These are phyloP conservation scores for Agrochola lychnidis DNA, from an alignment of 2,888 invertebrate genomes.

Conservation along the genomic window DNA sequence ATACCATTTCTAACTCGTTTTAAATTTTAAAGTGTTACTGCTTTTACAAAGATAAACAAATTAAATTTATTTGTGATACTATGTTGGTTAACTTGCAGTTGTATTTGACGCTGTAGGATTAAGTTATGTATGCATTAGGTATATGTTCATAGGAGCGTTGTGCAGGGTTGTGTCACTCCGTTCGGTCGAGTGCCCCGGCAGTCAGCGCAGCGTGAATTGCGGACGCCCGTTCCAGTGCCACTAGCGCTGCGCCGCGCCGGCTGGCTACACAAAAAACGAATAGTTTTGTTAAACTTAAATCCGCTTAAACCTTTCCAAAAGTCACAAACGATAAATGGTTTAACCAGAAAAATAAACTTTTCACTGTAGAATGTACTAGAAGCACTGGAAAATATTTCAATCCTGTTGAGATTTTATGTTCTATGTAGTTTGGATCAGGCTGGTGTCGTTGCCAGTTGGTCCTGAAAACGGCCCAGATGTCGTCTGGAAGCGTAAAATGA, in stretches of 20 bases:
- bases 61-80: background rate
- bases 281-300: conserved; percentile 57
- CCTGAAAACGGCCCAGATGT: conserved; percentile 86
- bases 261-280: conserved; percentile 66
- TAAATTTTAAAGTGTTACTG: background rate
- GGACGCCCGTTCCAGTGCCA: conserved; percentile 71
- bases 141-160: conserved; percentile 62
- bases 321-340: conserved; percentile 46
- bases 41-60: background rate
- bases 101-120: conserved; percentile 21
- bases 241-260: conserved; percentile 63
- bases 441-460: conserved; percentile 68
- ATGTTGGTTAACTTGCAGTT: conserved; percentile 9
- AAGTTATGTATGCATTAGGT: conserved; percentile 36
- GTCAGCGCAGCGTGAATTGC: conserved; percentile 81
- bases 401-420: conserved; percentile 52
- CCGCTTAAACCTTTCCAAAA: conserved; percentile 53
- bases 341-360: conserved; percentile 40
- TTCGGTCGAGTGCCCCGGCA: conserved; percentile 71
- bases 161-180: conserved; percentile 71
- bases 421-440: conserved; percentile 65
- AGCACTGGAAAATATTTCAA: conserved; percentile 36
- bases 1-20: background rate
- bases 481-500: conserved; percentile 86
- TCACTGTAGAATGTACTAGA: conserved; percentile 13